These are phyloP conservation scores for Nebria salina DNA, from an alignment of 2,888 invertebrate species.

Conservation along the genomic window DNA sequence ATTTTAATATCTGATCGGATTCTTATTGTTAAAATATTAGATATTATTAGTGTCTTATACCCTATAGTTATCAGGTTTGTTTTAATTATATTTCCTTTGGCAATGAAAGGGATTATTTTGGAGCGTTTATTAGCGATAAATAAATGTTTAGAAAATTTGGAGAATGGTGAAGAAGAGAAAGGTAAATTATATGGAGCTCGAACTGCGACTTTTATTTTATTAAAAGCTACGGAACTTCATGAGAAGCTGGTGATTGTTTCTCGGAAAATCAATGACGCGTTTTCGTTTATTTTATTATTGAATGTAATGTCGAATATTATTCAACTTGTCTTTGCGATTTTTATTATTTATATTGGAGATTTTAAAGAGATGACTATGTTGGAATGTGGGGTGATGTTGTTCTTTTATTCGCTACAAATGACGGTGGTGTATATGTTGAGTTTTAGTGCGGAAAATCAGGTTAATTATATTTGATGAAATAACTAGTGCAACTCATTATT, in stretches of 20 bases:
- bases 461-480: not conserved
- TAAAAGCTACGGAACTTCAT: not conserved
- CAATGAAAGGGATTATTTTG: not conserved
- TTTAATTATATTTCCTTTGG: not conserved
- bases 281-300: constrained; percentile 15
- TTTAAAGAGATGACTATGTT: constrained; percentile 15
- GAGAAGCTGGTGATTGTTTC: constrained; percentile 6
- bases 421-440: constrained; percentile 7
- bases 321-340: constrained; percentile 17
- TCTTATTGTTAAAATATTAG: not conserved
- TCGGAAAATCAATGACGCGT: constrained; percentile 6
- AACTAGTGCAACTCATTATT: not conserved
- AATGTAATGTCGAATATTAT: constrained; percentile 22
- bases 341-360: constrained; percentile 20
- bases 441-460: constrained; percentile 16
- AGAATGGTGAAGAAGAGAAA: not conserved
- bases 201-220: not conserved
- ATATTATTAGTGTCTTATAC: not conserved
- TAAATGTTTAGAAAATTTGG: not conserved
- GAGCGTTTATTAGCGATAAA: not conserved
- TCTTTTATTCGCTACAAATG: constrained; percentile 22
- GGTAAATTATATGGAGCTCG: not conserved
- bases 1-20: not conserved
- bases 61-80: not conserved
- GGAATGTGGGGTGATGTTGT: not conserved